phyloP scores from a whole-genome alignment of 2,888 invertebrate species.

The Xanthostigma xanthostigma region DNA sequence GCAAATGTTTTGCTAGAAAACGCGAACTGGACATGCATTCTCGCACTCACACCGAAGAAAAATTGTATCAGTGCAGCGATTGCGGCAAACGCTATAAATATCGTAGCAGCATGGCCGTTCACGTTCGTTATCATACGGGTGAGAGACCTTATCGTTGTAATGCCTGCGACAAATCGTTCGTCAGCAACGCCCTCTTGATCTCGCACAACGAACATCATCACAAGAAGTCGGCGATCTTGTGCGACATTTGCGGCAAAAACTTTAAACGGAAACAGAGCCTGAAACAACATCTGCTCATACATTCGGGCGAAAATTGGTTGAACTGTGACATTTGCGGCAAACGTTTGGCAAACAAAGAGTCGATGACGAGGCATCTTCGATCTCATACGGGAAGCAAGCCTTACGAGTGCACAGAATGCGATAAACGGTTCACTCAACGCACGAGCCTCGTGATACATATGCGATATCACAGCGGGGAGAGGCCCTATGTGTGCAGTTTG shows the following conservation, averaged over 20 bases:
- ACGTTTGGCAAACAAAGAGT: too few relatives aligned
- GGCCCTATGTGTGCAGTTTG: slow-evolving; percentile 21
- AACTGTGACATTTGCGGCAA: too few relatives aligned
- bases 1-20: neutral
- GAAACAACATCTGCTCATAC: too few relatives aligned
- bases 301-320: too few relatives aligned
- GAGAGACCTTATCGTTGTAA: slow-evolving; percentile 19
- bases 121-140: slow-evolving; percentile 15
- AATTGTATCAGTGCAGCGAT: slow-evolving; percentile 5
- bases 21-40: slow-evolving; percentile 1
- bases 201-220: slow-evolving; percentile 2
- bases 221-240: slow-evolving; percentile 10
- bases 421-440: slow-evolving; percentile 35
- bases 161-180: slow-evolving; percentile 8
- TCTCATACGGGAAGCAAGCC: slow-evolving; percentile 19
- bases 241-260: slow-evolving; percentile 9
- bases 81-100: slow-evolving; percentile 12
- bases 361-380: slow-evolving; percentile 11
- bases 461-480: slow-evolving; percentile 21
- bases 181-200: slow-evolving; percentile 5
- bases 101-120: slow-evolving; percentile 12
- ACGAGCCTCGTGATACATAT: slow-evolving; percentile 31
- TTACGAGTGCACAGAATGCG: slow-evolving; percentile 26
- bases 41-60: slow-evolving; percentile 1
- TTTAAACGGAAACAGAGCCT: slow-evolving; percentile 11